A percentile compares a stretch with the other conserved stretches of the same genome.
phyloP scores from a whole-genome alignment of 2,113 vertebrate species.

The Clarias macrocephalus region DNA sequence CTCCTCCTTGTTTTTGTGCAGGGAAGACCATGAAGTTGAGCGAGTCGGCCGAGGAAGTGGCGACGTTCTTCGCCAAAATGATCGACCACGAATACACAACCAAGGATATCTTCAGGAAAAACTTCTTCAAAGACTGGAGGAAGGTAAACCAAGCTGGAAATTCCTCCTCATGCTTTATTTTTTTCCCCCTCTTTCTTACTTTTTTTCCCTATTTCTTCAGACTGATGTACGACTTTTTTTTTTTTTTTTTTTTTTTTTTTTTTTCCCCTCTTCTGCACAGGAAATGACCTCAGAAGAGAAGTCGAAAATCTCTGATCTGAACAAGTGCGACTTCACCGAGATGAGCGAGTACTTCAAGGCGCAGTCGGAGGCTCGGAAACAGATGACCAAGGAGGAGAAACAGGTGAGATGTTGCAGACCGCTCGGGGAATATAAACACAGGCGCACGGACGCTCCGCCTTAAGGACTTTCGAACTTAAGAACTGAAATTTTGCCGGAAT shows the following conservation, averaged over 20 bases:
- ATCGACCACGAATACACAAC: conserved; percentile 97
- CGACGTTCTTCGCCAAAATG: conserved; percentile 98
- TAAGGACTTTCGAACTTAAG: too few species aligned
- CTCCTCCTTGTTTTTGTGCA: conserved; percentile 55
- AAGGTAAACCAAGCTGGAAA: conserved; percentile 74
- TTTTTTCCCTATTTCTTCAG: too few species aligned
- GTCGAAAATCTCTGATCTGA: conserved; percentile 83
- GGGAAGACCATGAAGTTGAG: conserved; percentile 91
- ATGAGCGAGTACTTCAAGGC: conserved; percentile 94
- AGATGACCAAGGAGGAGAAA: conserved; percentile 96
- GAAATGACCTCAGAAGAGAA: conserved; percentile 96
- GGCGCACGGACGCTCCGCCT: too few species aligned
- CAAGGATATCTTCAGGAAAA: conserved; percentile 96
- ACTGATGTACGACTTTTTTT: not conserved
- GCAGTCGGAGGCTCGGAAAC: conserved; percentile 90
- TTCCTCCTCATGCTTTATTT: not conserved
- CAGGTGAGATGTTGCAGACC: conserved; percentile 69
- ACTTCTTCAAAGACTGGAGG: conserved; percentile 97
- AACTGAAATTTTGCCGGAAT: too few species aligned
- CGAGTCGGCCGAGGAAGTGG: conserved; percentile 90
- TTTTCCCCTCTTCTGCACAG: conserved; percentile 61
- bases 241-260: not conserved
- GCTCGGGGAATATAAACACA: too few species aligned
- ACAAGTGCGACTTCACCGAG: conserved; percentile 91
- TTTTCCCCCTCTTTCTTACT: too few species aligned